Conservation (phyloP, 2,113 vertebrate genomes). For the cattle (Bos taurus) region DNA sequence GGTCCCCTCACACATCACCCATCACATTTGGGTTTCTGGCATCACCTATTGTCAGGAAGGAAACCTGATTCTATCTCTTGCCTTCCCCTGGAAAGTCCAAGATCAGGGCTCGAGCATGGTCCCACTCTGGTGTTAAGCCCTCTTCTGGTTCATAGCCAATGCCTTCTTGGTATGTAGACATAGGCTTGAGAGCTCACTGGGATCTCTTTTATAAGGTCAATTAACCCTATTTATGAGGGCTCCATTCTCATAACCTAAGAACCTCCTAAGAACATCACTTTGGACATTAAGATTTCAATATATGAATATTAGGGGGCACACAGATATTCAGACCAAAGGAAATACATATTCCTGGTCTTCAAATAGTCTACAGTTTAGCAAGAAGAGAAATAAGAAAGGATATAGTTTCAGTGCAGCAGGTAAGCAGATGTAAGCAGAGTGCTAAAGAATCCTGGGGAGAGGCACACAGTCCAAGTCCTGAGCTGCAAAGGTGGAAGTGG, state of each 20-base stretch:
- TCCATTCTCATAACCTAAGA: not conserved
- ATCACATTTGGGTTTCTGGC: not conserved
- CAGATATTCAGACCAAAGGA: not conserved
- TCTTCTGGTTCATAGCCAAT: not conserved
- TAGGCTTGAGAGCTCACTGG: not conserved
- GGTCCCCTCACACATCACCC: not conserved
- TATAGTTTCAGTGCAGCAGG: not conserved
- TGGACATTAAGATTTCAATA: not conserved
- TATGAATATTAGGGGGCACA: not conserved
- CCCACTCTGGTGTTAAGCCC: not conserved
- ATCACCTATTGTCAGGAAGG: not conserved
- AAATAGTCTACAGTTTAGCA: not conserved
- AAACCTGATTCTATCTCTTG: not conserved
- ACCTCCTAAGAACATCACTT: not conserved
- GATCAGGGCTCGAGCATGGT: not conserved
- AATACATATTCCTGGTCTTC: not conserved
- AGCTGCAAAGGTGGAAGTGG: not conserved
- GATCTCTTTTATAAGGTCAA: not conserved
- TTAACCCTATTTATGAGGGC: not conserved
- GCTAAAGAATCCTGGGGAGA: not conserved
- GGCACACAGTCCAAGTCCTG: not conserved
- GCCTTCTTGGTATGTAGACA: not conserved
- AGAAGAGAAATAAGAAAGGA: not conserved
- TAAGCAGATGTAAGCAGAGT: not conserved
- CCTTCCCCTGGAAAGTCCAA: not conserved